Conservation (phyloP, 2,888 invertebrate species). For the Hipparchia sbordonii region DNA sequence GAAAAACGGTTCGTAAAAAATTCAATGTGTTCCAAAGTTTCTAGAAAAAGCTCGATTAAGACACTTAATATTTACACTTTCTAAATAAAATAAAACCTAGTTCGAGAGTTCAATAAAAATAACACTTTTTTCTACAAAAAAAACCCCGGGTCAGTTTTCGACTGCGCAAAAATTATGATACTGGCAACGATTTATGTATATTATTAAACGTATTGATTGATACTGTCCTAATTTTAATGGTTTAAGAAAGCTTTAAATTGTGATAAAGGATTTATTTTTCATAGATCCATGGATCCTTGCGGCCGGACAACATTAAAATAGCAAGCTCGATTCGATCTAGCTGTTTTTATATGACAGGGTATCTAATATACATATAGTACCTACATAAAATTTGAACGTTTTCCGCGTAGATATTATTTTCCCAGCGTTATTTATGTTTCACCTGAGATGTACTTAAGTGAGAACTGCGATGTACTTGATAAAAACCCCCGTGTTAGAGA, state of each 20-base stretch:
- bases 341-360: conserved; percentile 28
- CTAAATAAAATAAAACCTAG: background rate
- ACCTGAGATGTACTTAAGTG: no score
- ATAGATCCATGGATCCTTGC: conserved; percentile 7
- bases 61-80: background rate
- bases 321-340: background rate
- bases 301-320: conserved; percentile 19
- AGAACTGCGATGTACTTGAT: background rate
- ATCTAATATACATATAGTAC: background rate
- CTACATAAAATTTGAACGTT: conserved; percentile 14
- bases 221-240: no score
- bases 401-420: conserved; percentile 12
- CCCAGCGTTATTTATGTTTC: background rate
- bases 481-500: background rate
- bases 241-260: no score
- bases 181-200: no score
- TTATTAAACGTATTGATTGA: no score
- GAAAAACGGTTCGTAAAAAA: no score
- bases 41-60: background rate
- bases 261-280: no score
- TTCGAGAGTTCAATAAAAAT: background rate
- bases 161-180: no score
- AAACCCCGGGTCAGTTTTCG: background rate
- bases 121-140: background rate
- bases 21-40: background rate